These are phyloP conservation scores for Nomada fabriciana DNA, from an alignment of 2,888 invertebrate species.

Conservation along the genomic window DNA sequence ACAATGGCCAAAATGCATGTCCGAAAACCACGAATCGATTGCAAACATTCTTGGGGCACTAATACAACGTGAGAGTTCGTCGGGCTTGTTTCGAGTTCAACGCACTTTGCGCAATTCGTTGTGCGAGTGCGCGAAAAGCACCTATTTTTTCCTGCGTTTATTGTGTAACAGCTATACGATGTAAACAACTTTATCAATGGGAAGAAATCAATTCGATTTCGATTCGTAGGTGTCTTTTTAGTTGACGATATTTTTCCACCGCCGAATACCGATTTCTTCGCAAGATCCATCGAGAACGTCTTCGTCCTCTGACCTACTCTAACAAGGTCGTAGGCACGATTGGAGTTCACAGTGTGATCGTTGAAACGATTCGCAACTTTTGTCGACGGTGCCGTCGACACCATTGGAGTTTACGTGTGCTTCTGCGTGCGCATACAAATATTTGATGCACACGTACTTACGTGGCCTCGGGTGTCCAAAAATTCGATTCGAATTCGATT, in stretches of 20 bases:
- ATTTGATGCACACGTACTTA: conserved; percentile 54
- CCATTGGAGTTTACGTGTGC: conserved; percentile 45
- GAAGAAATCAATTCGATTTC: conserved; percentile 15
- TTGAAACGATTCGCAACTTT: conserved; percentile 16
- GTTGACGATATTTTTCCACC: not conserved
- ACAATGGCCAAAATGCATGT: conserved; percentile 33
- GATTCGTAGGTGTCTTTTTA: not conserved
- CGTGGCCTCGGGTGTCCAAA: conserved; percentile 38
- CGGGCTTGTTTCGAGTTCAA: conserved; percentile 16
- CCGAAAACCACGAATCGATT: conserved; percentile 37
- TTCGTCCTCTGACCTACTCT: conserved; percentile 1
- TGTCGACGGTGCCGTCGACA: conserved; percentile 27
- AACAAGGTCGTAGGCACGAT: not conserved
- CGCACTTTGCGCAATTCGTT: conserved; percentile 6
- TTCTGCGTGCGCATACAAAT: conserved; percentile 54
- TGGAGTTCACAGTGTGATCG: not conserved
- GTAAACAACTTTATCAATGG: conserved; percentile 22
- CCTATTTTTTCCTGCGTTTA: conserved; percentile 14
- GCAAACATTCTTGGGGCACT: conserved; percentile 18
- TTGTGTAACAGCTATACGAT: conserved; percentile 27
- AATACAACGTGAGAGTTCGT: not conserved
- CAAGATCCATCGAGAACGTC: not conserved
- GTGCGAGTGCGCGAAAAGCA: conserved; percentile 15
- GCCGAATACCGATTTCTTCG: not conserved
- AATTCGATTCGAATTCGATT: conserved; percentile 47